Conservation (phyloP, 2,888 invertebrate genomes). For the Hydropsyche betteni region DNA sequence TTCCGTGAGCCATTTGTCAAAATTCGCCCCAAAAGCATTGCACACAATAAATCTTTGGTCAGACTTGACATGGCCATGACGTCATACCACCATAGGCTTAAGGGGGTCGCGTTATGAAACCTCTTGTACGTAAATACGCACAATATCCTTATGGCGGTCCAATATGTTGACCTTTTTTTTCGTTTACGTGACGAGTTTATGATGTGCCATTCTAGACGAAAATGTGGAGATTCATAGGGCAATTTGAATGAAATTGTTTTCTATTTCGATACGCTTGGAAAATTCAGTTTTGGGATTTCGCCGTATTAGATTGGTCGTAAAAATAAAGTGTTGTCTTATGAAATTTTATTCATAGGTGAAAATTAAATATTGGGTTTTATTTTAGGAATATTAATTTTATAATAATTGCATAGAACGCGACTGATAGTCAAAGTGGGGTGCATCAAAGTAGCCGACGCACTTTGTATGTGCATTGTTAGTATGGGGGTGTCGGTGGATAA, state of each 20-base stretch:
- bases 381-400: neutral
- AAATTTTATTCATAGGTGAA: neutral
- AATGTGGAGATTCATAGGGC: too few relatives aligned
- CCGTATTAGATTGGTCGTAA: too few relatives aligned
- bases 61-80: slow-evolving; percentile 39
- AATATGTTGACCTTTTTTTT: slow-evolving; percentile 1
- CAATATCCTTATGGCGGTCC: neutral
- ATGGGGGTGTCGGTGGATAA: neutral
- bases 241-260: too few relatives aligned
- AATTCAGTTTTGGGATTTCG: too few relatives aligned
- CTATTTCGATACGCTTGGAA: too few relatives aligned
- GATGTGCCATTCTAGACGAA: too few relatives aligned
- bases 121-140: neutral
- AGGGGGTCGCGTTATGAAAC: neutral
- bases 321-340: too few relatives aligned
- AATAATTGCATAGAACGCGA: slow-evolving; percentile 5
- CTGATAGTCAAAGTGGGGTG: slow-evolving; percentile 8
- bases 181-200: too few relatives aligned
- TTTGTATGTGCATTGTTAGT: slow-evolving; percentile 8
- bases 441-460: slow-evolving; percentile 13
- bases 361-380: neutral
- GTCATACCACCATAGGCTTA: slow-evolving; percentile 24
- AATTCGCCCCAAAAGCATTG: slow-evolving; percentile 26
- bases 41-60: slow-evolving; percentile 40
- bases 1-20: slow-evolving; percentile 37